Evolutionary conservation across 1,140 invertebrate genomes (phyloP), one percentile per base, ranked within the genome.

Genomic region (Hydropsyche tenuis): DNA sequence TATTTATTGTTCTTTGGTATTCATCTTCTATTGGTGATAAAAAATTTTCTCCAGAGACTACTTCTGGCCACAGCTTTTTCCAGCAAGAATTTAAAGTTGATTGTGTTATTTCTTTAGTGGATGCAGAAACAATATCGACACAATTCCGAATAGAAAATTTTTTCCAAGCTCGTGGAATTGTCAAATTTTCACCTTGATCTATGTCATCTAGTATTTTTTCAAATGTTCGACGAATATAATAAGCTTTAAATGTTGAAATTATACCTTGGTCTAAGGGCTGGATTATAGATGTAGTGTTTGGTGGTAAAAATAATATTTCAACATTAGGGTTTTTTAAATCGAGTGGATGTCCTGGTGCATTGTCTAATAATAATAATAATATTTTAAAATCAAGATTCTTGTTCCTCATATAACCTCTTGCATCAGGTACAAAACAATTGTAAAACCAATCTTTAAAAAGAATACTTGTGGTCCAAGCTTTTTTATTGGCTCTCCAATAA

Each of bases 251-350:
- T 37, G 68, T 68, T 16, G 71, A 7, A 46, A 85, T 86, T 22
- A 85, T 78, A 4, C 81, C 82, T 76, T 82, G 81, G 77, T 84
- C 81, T 75, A 85, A 76, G 11, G 82, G 82, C 71, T 86, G 84
- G 6, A 85, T 46, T 48, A 80, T 76, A 3, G 77, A 78, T 12
- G 84, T 84, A 0, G 80, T 81, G 74, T 86, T 85, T 9, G 81
- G 75, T 43, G 82, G 82, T 7, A 85, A 73, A 79, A 81, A 85
- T 18, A 78, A 69, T 0, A 83, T 23, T 63, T 79, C 79, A 9
- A 82, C 78, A 27, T 73, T 69, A 4, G 27, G n/a, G 37, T 62
- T 9, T 30, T 71, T 37, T 37, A 62, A 65, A 42, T 75, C 20
- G 23, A 76, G 75, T 75, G 84, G 82, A 30, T 80, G 73, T 14